phyloP scores from a whole-genome alignment of 2,888 invertebrate species.

The Allolobophora icterica region DNA sequence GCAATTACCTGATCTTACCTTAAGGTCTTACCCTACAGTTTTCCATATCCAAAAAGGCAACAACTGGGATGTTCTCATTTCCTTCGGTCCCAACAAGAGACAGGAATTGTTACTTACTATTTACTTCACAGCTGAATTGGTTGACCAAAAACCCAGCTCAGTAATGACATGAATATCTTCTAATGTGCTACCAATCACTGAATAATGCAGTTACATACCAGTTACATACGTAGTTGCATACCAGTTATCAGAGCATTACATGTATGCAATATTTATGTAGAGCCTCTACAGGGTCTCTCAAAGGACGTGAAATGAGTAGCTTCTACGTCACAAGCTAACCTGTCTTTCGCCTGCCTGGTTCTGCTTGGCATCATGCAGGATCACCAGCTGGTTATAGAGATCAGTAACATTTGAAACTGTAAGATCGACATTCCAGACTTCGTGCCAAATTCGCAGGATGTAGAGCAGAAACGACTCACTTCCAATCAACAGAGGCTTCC shows the following conservation, averaged over 20 bases:
- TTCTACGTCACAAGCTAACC: slow-evolving; percentile 41
- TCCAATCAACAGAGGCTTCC: slow-evolving; percentile 54
- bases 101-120: no score
- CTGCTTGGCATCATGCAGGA: slow-evolving; percentile 54
- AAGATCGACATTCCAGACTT: slow-evolving; percentile 53
- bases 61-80: no score
- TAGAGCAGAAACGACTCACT: slow-evolving; percentile 58
- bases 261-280: background rate
- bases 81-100: no score
- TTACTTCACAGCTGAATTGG: no score
- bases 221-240: no score
- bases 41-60: no score
- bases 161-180: no score
- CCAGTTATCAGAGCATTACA: background rate
- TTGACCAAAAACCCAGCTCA: no score
- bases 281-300: background rate
- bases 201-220: no score
- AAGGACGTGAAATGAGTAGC: background rate
- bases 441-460: slow-evolving; percentile 55
- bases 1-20: no score
- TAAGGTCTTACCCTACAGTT: no score
- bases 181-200: no score
- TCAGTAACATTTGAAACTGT: slow-evolving; percentile 53
- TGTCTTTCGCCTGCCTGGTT: slow-evolving; percentile 53
- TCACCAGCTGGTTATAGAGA: slow-evolving; percentile 54